phyloP scores from a whole-genome alignment of 2,888 invertebrate genomes.

The Noctua fimbriata region DNA sequence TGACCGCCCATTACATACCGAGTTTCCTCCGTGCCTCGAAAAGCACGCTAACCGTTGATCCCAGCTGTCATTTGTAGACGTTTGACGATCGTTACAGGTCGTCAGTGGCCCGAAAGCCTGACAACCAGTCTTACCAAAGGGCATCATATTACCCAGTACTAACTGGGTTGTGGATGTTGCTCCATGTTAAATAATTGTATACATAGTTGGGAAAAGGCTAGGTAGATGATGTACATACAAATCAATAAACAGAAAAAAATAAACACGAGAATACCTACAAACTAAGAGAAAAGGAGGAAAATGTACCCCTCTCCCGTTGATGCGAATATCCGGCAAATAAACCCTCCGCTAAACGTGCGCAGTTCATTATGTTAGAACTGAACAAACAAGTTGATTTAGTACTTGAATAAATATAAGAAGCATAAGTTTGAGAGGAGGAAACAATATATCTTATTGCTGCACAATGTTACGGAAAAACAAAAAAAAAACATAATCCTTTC shows the following conservation, averaged over 20 bases:
- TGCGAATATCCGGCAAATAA: conserved; percentile 9
- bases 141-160: too few species aligned
- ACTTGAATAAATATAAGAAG: background rate
- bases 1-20: too few species aligned
- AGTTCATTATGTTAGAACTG: conserved; percentile 11
- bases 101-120: too few species aligned
- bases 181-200: too few species aligned
- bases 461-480: background rate
- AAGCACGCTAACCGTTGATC: too few species aligned
- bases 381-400: conserved; percentile 47
- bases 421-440: background rate
- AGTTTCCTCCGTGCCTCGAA: too few species aligned
- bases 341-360: conserved; percentile 7
- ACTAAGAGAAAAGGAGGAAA: background rate
- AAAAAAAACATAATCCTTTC: background rate
- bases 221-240: background rate
- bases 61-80: too few species aligned
- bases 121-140: too few species aligned
- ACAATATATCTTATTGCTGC: background rate
- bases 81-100: too few species aligned
- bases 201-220: too few species aligned
- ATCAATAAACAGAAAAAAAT: background rate
- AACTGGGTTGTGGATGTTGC: too few species aligned
- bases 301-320: background rate
- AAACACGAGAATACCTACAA: background rate